phyloP scores from a whole-genome alignment of 1,140 invertebrate species.

The Phthorimaea operculella region DNA sequence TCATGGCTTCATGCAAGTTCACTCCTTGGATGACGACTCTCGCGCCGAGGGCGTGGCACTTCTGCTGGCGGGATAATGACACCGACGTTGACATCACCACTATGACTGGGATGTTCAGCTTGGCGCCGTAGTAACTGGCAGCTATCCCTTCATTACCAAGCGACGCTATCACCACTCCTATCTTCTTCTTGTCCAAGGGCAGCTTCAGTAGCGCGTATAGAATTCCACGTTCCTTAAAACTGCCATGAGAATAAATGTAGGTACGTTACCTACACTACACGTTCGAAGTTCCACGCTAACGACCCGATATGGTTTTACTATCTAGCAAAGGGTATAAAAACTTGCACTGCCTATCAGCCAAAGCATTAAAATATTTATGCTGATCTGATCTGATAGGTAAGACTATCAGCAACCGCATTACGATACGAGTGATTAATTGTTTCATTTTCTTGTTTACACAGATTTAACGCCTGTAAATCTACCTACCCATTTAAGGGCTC shows the following conservation, averaged over 20 bases:
- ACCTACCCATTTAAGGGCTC: too few species aligned
- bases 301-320: too few species aligned
- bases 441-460: too few species aligned
- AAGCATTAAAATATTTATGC: too few species aligned
- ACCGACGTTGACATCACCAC: constrained; percentile 82
- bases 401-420: too few species aligned
- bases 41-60: constrained; percentile 76
- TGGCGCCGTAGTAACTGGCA: constrained; percentile 78
- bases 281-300: background rate
- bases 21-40: constrained; percentile 73
- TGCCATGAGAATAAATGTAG: constrained; percentile 12
- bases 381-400: too few species aligned
- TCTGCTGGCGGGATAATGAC: constrained; percentile 80
- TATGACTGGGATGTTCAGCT: constrained; percentile 77
- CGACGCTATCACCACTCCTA: constrained; percentile 82
- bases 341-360: too few species aligned
- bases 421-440: too few species aligned
- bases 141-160: constrained; percentile 74
- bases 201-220: constrained; percentile 76
- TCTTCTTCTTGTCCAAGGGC: constrained; percentile 69
- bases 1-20: constrained; percentile 37
- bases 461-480: too few species aligned
- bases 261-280: background rate
- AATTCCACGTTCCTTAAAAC: constrained; percentile 84
- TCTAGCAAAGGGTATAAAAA: too few species aligned